Conservation (phyloP, 2,797 vertebrate genomes). For the Decapterus maruadsi region DNA sequence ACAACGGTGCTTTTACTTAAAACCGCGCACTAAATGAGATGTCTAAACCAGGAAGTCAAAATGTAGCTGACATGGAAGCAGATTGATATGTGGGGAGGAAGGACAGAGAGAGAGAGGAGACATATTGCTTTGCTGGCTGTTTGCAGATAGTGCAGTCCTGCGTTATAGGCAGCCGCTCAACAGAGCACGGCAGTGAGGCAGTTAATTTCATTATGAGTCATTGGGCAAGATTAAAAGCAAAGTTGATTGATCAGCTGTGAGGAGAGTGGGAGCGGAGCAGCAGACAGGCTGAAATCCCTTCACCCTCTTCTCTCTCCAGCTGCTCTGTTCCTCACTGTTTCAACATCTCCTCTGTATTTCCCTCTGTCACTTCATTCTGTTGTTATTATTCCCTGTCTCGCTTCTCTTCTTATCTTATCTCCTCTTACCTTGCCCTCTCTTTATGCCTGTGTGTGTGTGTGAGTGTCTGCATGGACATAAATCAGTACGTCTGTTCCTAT, state of each 20-base stretch:
- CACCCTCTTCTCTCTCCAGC: conserved; percentile 9
- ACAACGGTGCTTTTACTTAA: conserved; percentile 36
- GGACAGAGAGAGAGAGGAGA: conserved; percentile 22
- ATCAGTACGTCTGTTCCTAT: conserved; percentile 68
- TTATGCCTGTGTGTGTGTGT: conserved; percentile 2
- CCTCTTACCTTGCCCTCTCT: background rate
- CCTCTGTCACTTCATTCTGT: background rate
- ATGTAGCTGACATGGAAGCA: conserved; percentile 25
- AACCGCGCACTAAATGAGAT: conserved; percentile 22
- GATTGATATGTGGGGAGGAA: background rate
- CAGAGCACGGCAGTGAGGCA: conserved; percentile 46
- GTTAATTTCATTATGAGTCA: conserved; percentile 83
- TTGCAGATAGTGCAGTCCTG: background rate
- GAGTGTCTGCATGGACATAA: conserved; percentile 33
- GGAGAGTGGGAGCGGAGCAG: conserved; percentile 43
- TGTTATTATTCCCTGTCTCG: conserved; percentile 12
- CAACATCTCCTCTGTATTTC: conserved; percentile 17
- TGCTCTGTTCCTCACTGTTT: conserved; percentile 13
- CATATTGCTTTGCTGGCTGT: conserved; percentile 4
- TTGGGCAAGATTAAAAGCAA: conserved; percentile 82
- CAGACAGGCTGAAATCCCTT: conserved; percentile 43
- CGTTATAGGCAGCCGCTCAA: conserved; percentile 20
- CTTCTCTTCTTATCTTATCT: conserved; percentile 1
- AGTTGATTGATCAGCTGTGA: conserved; percentile 80
- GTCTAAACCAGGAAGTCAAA: conserved; percentile 36